Evolutionary conservation across 1,140 invertebrate species (phyloP), one percentile per base, ranked within the genome.

Genomic region (Bombus breviceps): DNA sequence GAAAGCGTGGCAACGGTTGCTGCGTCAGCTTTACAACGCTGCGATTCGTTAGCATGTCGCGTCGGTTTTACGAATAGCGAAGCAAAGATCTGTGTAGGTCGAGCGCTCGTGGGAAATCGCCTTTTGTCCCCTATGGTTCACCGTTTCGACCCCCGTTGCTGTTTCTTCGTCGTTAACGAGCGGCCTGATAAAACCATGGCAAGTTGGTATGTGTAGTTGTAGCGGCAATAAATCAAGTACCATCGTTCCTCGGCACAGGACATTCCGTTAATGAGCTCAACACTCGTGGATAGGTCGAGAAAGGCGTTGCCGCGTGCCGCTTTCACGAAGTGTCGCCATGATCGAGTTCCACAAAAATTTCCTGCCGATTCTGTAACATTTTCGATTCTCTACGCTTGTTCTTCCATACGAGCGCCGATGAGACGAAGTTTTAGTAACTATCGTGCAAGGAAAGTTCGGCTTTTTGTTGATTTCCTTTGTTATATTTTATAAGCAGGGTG

Each of bases 21-120:
- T 75, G 73, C 79, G 86, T 89, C 88, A 85, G 83, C 88, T 89
- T 77, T 43, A 64, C 76, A 76, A 80, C 81, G 32, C 47, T 12
- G 43, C 62, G 74, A 85, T 85, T 85, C 82, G 86, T 88, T 81
- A 88, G 62, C 62, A 34, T 64, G 66, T 34, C 43, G 43, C 66
- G 25, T 39, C 72, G 72, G 13, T 59, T 75, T 77, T 59, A 32
- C 72, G 72, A 64, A 59, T 57, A 47, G n/a, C 53, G 15, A n/a
- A 32, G 71, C 12, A 57, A 18, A 64, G 69, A 62, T 43, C 22
- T 39, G 64, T 69, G 32, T 32, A 62, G 69, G 37, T 81, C 80
- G 71, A n/a, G 10, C 13, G 71, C 71, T 66, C 81, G 72, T 83
- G 81, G 73, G 81, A 83, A 77, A 83, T 77, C 81, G 81, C 34